Conservation (phyloP, 2,113 vertebrate genomes). For the Dissostichus mawsoni region DNA sequence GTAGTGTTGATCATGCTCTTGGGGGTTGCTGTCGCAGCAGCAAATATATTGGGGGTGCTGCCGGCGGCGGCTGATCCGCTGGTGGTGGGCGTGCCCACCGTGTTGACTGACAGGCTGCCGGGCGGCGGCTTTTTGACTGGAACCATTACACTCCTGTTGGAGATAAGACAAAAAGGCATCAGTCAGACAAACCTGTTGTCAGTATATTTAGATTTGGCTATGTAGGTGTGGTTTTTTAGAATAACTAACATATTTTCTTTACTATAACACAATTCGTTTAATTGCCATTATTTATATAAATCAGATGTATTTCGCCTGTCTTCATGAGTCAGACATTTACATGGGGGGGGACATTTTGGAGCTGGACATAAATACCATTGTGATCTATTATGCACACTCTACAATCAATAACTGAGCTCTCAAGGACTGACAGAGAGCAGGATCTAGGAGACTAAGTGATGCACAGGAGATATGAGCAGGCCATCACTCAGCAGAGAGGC, state of each 20-base stretch:
- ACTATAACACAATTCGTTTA: no score
- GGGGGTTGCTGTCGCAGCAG: constrained; percentile 94
- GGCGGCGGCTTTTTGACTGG: constrained; percentile 97
- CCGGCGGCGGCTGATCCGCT: constrained; percentile 87
- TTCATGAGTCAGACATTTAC: constrained; percentile 8
- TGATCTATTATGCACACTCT: constrained; percentile 64
- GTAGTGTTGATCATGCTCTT: constrained; percentile 99
- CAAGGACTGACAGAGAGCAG: constrained; percentile 25
- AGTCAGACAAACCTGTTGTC: not conserved
- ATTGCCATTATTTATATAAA: not conserved
- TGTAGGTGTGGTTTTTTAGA: not conserved
- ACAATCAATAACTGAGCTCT: constrained; percentile 59
- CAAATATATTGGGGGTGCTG: constrained; percentile 96
- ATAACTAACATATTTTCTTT: not conserved
- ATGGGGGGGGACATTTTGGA: not conserved
- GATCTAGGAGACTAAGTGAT: constrained; percentile 42
- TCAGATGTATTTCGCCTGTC: not conserved
- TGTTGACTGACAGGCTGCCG: constrained; percentile 95
- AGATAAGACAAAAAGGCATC: constrained; percentile 20
- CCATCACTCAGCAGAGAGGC: constrained; percentile 7
- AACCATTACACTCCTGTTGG: constrained; percentile 93
- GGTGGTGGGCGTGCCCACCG: constrained; percentile 90
- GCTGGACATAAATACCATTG: constrained; percentile 30
- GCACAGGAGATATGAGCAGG: not conserved
- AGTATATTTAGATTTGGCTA: not conserved